Evolutionary conservation across 2,797 vertebrate species (phyloP).

Genomic region (Heterohyrax brucei): DNA sequence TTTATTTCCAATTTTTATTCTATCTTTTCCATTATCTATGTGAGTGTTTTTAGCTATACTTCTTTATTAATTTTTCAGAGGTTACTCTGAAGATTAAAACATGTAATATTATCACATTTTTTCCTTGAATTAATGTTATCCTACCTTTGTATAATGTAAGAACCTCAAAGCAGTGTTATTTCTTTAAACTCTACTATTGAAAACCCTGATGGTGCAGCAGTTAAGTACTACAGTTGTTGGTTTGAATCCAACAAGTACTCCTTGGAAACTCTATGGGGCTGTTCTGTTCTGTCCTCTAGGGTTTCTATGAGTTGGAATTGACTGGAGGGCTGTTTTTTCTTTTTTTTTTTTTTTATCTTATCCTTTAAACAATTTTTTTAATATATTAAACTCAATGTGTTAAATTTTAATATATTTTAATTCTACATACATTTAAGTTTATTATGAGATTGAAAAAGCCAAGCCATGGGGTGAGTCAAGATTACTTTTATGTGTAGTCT

Average conservation of each 20-base stretch:
- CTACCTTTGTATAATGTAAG: background rate
- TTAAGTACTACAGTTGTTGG: too few relatives aligned
- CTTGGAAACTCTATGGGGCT: too few relatives aligned
- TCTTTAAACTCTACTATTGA: background rate
- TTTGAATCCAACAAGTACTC: too few relatives aligned
- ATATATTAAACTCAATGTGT: too few relatives aligned
- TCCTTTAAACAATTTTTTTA: background rate
- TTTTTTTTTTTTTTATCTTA: too few relatives aligned
- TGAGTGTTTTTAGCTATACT: background rate
- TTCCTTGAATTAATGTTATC: background rate
- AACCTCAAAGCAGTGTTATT: background rate
- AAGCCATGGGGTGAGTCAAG: background rate
- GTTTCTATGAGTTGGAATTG: too few relatives aligned
- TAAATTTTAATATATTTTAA: background rate
- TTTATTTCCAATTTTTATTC: background rate
- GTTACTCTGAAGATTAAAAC: background rate
- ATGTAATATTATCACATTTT: background rate
- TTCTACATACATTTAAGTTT: background rate
- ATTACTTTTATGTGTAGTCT: too few relatives aligned
- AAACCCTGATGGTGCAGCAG: too few relatives aligned
- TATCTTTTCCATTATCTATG: background rate
- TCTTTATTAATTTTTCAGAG: background rate
- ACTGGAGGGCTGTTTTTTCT: too few relatives aligned
- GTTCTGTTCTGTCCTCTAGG: too few relatives aligned
- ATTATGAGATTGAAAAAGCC: background rate